Evolutionary conservation across 2,797 vertebrate genomes (phyloP).

Genomic region (Leptodactylus fallax): DNA sequence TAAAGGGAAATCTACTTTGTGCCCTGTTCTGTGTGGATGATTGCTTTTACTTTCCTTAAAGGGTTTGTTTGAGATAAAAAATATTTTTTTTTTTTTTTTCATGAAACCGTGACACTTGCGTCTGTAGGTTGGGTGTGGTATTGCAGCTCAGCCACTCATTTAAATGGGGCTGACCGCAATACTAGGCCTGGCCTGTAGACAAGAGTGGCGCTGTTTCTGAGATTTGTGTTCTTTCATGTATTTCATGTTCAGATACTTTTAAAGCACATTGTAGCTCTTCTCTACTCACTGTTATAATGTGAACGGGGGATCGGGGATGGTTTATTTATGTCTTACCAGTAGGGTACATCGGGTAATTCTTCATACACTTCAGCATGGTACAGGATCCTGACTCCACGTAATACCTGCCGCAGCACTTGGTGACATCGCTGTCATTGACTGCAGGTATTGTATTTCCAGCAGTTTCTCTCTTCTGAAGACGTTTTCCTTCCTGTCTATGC

Average conservation of each 20-base stretch:
- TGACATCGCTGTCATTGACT: too few relatives aligned
- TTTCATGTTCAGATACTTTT: background rate
- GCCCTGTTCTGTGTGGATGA: background rate
- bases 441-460: background rate
- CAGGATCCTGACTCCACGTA: background rate
- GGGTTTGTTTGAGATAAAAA: too few relatives aligned
- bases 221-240: background rate
- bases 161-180: background rate
- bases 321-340: slow-evolving; percentile 8
- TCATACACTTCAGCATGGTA: background rate
- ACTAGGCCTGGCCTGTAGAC: background rate
- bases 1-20: background rate
- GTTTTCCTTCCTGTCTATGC: slow-evolving; percentile 67
- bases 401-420: background rate
- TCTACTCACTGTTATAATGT: background rate
- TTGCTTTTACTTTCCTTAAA: background rate
- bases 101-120: background rate
- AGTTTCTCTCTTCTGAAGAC: background rate
- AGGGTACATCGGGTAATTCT: background rate
- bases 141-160: background rate
- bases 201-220: background rate
- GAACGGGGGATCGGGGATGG: background rate
- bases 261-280: background rate
- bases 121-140: background rate
- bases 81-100: too few relatives aligned